Conservation (phyloP, 2,797 vertebrate genomes). For the Chaetophractus vellerosus region DNA sequence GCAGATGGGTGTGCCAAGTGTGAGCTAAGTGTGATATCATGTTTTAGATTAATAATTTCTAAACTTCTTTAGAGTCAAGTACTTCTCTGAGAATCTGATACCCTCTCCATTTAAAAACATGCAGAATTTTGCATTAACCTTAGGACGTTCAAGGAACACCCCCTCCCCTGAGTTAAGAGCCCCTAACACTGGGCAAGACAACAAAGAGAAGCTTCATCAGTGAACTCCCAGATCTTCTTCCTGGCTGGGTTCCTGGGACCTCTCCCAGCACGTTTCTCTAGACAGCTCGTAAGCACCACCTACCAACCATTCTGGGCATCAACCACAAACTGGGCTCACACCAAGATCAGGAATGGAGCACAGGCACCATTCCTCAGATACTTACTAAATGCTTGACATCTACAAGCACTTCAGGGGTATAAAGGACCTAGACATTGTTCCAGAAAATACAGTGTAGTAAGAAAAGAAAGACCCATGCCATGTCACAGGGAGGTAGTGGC, state of each 20-base stretch:
- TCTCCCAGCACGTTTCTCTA: accelerated
- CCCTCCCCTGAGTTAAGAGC: not conserved
- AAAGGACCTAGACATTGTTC: not conserved
- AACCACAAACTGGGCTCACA: too few relatives aligned
- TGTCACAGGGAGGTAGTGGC: not conserved
- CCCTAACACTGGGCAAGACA: not conserved
- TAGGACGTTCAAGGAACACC: not conserved
- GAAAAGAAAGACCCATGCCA: not conserved
- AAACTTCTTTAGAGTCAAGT: not conserved
- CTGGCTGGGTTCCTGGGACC: not conserved
- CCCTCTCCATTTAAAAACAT: not conserved
- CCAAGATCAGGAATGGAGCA: not conserved
- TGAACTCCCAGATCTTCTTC: not conserved
- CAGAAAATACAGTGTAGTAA: not conserved
- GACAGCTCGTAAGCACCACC: slow-evolving; percentile 55
- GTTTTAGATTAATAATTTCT: not conserved
- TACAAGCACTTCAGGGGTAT: not conserved
- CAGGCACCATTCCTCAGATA: not conserved
- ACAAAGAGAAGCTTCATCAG: not conserved
- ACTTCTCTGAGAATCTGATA: not conserved
- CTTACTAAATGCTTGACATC: not conserved
- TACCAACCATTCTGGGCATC: not conserved
- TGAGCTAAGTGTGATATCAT: not conserved
- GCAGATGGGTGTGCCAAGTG: not conserved
- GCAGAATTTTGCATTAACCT: not conserved